Conservation (phyloP, 2,797 vertebrate species). For the Synaphobranchus kaupii region DNA sequence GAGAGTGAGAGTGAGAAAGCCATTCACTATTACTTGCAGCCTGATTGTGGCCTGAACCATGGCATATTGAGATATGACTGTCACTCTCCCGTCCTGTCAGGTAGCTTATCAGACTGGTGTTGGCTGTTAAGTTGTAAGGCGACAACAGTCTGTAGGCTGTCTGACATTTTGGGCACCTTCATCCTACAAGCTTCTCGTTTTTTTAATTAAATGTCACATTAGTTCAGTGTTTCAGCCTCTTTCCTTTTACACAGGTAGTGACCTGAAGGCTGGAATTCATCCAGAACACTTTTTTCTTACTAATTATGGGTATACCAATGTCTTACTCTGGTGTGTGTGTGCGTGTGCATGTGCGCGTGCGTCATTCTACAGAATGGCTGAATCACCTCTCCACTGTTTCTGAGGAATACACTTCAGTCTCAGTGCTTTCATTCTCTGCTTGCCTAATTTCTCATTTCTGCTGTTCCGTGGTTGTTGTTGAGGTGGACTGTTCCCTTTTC, state of each 20-base stretch:
- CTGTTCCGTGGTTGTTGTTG: background rate
- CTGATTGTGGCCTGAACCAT: constrained; percentile 46
- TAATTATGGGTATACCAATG: background rate
- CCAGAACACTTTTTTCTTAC: background rate
- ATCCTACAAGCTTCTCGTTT: constrained; percentile 45
- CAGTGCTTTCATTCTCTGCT: background rate
- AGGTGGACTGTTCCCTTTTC: background rate
- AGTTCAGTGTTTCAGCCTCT: constrained; percentile 46
- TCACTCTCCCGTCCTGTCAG: constrained; percentile 83
- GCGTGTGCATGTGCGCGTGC: background rate
- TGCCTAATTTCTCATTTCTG: constrained; percentile 4
- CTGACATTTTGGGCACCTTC: constrained; percentile 91
- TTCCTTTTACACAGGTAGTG: background rate
- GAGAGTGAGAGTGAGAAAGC: background rate
- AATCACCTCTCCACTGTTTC: background rate
- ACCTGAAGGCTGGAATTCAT: background rate
- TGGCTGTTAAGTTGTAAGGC: constrained; percentile 91
- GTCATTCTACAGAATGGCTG: background rate
- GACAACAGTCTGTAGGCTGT: constrained; percentile 98
- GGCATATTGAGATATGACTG: constrained; percentile 61
- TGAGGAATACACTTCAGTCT: background rate
- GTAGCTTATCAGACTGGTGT: constrained; percentile 99
- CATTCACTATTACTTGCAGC: background rate
- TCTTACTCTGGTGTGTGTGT: background rate
- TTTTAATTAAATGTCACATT: constrained; percentile 46